Evolutionary conservation across 2,113 vertebrate genomes (phyloP), one percentile per base, ranked within the genome.

Genomic region (Dendropsophus ebraccatus): DNA sequence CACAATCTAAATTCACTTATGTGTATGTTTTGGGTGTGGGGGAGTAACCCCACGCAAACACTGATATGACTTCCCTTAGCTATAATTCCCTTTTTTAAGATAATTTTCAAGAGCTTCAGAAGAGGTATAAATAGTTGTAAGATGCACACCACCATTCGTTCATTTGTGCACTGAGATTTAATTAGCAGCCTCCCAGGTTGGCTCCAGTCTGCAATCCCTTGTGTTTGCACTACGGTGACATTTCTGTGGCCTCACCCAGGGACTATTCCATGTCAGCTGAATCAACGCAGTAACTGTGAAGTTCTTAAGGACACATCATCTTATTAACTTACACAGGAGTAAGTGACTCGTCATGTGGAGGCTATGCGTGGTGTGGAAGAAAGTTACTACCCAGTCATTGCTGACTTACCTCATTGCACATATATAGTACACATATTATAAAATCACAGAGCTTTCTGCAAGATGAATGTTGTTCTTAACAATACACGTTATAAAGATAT

Each of bases 291-390:
- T 74, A 21, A 75, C 52, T 73, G 35, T 45, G 23, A 74, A 19
- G 32, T 52, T 28, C 58, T 25, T 37, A 83, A 79, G 74, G 84
- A 85, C 84, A 85, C 84, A 85, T 85, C 84, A 85, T 56, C 84
- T 52, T 54, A 69, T 9, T 49, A 35, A 54, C 30, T 21, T 35
- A 30, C 30, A 32, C 10, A 32, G 30, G 17, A 25, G 23, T 60
- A 37, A 28, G 11, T 45, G 65, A 50, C 5, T 12, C 37, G n/a
- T 32, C 19, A 83, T 23, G 65, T 56, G 81, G 65, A 73, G 16
- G 49, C 69, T 28, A 75, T 11, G 52, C 35, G 47, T 58, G 69
- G 69, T 2, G 49, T 17, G 30, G n/a, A 52, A 3, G 52, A 2
- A 47, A 62, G 14, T 65, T 2, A 50, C 45, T 30, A 65, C 35